Conservation (phyloP, 2,888 invertebrate species). For the Serrognathus titanus region DNA sequence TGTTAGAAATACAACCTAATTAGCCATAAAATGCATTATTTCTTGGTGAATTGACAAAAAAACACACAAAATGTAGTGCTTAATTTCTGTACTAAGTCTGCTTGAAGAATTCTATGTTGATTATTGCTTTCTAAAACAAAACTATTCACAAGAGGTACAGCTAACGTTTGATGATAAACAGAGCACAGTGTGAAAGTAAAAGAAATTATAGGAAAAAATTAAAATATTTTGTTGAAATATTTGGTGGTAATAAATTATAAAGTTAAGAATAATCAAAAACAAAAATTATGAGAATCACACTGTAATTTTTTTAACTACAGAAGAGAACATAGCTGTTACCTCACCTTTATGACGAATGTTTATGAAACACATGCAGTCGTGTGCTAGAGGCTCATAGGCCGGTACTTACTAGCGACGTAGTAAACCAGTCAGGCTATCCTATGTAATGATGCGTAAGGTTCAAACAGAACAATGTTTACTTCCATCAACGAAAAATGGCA, state of each 20-base stretch:
- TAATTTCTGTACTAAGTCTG: not conserved
- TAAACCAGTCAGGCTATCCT: constrained; percentile 61
- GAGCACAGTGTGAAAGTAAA: not conserved
- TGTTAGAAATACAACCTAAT: constrained; percentile 35
- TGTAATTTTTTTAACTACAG: not conserved
- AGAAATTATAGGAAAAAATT: not conserved
- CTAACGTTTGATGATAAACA: not conserved
- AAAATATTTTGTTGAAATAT: too few species aligned
- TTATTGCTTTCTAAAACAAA: not conserved
- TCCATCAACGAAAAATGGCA: constrained; percentile 45
- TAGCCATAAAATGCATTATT: not conserved
- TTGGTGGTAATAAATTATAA: too few species aligned
- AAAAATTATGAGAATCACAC: not conserved
- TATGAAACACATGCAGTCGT: constrained; percentile 42
- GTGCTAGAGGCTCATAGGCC: constrained; percentile 37
- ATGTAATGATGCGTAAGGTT: constrained; percentile 70
- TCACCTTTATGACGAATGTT: constrained; percentile 7
- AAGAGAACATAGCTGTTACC: constrained; percentile 6
- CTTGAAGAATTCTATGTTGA: not conserved
- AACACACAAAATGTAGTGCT: not conserved
- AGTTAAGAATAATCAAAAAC: too few species aligned
- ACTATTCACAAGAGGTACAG: constrained; percentile 1
- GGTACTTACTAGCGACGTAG: constrained; percentile 46
- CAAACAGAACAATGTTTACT: constrained; percentile 71
- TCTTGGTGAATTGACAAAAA: not conserved